A percentile compares a stretch with the other conserved stretches of the same genome.
phyloP scores from a whole-genome alignment of 2,113 vertebrate species.

The Glaucidium brasilianum region DNA sequence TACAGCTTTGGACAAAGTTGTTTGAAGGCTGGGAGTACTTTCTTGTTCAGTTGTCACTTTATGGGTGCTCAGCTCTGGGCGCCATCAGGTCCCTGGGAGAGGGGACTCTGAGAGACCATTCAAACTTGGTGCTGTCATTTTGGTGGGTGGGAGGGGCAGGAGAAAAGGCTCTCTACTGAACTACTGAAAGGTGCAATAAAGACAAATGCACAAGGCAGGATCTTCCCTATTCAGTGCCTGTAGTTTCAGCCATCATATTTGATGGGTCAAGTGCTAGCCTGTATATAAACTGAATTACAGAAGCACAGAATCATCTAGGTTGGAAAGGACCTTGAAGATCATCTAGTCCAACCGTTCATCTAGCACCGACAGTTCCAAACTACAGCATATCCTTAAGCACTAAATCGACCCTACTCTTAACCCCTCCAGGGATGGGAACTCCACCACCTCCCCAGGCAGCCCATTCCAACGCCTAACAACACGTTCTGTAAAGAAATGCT shows the following conservation, averaged over 20 bases:
- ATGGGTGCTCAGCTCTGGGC: not conserved
- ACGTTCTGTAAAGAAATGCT: too few relatives aligned
- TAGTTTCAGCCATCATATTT: not conserved
- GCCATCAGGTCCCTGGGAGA: not conserved
- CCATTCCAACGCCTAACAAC: too few relatives aligned
- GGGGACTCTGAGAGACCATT: not conserved
- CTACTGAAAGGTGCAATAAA: not conserved
- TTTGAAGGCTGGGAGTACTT: not conserved
- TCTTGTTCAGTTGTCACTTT: not conserved
- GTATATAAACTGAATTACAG: not conserved
- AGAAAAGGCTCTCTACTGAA: not conserved
- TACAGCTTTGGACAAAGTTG: not conserved
- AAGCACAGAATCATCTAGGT: too few relatives aligned
- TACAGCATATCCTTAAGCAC: too few relatives aligned
- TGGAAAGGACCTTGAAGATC: too few relatives aligned
- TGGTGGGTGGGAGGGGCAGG: not conserved
- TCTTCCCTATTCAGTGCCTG: not conserved
- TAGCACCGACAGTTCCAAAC: too few relatives aligned
- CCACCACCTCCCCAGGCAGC: too few relatives aligned
- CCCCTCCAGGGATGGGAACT: too few relatives aligned
- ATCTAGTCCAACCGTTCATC: too few relatives aligned
- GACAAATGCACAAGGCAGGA: not conserved
- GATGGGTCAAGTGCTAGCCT: not conserved
- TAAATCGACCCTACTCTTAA: too few relatives aligned
- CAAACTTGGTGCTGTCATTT: not conserved